These are phyloP conservation scores for Alcedo atthis DNA, from an alignment of 2,797 vertebrate species.

Conservation along the genomic window DNA sequence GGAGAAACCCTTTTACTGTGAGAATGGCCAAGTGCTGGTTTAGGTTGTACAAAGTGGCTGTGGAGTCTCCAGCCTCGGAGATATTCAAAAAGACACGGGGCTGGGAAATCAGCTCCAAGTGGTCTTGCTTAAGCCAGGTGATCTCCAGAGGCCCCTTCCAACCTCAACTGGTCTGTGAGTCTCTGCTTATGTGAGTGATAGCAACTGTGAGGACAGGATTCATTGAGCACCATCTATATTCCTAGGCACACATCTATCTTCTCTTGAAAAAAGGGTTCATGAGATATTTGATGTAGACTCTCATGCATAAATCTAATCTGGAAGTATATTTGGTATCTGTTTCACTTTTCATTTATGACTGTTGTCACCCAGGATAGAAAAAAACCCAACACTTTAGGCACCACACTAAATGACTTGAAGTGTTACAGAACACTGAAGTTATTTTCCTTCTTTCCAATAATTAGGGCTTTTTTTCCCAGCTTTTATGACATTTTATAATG, in stretches of 20 bases:
- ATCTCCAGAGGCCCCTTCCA: background rate
- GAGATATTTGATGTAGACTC: slow-evolving; percentile 7
- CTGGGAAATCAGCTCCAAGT: background rate
- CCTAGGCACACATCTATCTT: background rate
- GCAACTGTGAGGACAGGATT: background rate
- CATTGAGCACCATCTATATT: background rate
- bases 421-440: background rate
- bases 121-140: background rate
- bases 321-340: slow-evolving; percentile 1
- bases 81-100: background rate
- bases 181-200: background rate
- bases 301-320: background rate
- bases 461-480: background rate
- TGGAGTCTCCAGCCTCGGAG: background rate
- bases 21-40: background rate
- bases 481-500: background rate
- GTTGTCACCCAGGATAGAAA: background rate
- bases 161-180: background rate
- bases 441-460: slow-evolving; percentile 33
- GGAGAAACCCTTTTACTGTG: background rate
- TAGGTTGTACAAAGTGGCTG: background rate
- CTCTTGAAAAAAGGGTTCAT: background rate
- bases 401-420: slow-evolving; percentile 14
- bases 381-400: background rate
- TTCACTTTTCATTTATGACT: slow-evolving; percentile 21